Conservation (phyloP, 30 jellyfish, hydroid and myxozoan genomes). For the Cassiopea andromeda region DNA sequence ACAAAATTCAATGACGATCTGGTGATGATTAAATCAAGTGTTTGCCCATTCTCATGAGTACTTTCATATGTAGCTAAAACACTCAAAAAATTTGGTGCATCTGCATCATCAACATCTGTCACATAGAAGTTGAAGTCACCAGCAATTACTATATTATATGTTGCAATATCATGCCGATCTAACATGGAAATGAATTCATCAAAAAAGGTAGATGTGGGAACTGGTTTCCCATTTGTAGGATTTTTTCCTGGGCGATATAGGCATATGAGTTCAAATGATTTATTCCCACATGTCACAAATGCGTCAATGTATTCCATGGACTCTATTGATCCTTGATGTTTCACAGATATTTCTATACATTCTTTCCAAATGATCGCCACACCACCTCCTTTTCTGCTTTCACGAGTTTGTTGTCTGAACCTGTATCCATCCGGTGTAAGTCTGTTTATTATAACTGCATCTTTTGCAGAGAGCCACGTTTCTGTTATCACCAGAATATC, state of each 20-base stretch:
- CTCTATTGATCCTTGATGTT: conserved; percentile 12
- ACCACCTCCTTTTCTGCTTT: too few relatives aligned
- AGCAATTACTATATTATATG: conserved; percentile 32
- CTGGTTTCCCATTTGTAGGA: conserved; percentile 39
- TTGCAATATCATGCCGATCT: not conserved
- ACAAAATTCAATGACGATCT: too few relatives aligned
- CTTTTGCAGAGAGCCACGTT: conserved; percentile 41
- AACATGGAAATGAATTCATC: too few relatives aligned
- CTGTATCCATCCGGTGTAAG: conserved; percentile 24
- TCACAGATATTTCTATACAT: conserved; percentile 3
- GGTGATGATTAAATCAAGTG: conserved; percentile 33
- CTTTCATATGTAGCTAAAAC: conserved; percentile 27
- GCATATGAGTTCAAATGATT: not conserved
- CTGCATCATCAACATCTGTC: too few relatives aligned
- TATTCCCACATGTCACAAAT: too few relatives aligned
- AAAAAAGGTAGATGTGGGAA: conserved; percentile 21
- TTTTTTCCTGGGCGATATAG: conserved; percentile 50
- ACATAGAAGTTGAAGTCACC: conserved; percentile 43
- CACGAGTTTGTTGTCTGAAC: too few relatives aligned
- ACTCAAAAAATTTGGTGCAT: not conserved
- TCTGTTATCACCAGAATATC: conserved; percentile 40
- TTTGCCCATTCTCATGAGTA: conserved; percentile 52
- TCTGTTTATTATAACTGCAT: conserved; percentile 43
- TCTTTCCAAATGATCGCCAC: too few relatives aligned
- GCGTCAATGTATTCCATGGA: too few relatives aligned